Evolutionary conservation across 2,797 vertebrate genomes (phyloP).

Genomic region (Chromobotia macracanthus): DNA sequence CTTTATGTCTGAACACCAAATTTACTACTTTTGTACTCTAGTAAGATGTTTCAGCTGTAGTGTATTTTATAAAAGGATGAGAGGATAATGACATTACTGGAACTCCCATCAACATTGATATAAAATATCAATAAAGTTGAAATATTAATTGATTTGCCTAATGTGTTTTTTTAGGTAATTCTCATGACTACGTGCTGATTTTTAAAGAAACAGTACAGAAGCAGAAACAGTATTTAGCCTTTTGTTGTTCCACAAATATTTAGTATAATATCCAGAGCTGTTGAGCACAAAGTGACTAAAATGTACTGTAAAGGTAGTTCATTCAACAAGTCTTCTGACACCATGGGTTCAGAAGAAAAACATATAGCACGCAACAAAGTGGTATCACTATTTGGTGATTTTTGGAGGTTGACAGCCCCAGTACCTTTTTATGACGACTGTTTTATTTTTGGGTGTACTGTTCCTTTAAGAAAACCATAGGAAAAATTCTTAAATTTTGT

Average conservation of each 20-base stretch:
- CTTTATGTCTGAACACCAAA: slow-evolving; percentile 78
- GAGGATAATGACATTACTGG: slow-evolving; percentile 77
- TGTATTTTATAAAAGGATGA: slow-evolving; percentile 80
- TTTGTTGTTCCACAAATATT: background rate
- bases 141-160: slow-evolving; percentile 64
- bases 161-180: background rate
- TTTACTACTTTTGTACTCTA: slow-evolving; percentile 77
- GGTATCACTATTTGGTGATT: too few species aligned
- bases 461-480: background rate
- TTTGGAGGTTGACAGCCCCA: too few species aligned
- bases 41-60: slow-evolving; percentile 77
- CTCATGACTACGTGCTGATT: background rate
- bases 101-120: slow-evolving; percentile 78
- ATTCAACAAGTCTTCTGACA: too few species aligned
- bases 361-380: too few species aligned
- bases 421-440: background rate
- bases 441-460: background rate
- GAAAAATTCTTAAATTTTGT: too few species aligned
- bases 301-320: too few species aligned
- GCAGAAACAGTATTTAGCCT: too few species aligned
- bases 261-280: too few species aligned
- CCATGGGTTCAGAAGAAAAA: too few species aligned
- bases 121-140: slow-evolving; percentile 62
- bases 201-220: background rate
- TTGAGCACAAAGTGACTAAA: too few species aligned